phyloP scores from a whole-genome alignment of 2,888 invertebrate genomes.

The Pollenia angustigena region DNA sequence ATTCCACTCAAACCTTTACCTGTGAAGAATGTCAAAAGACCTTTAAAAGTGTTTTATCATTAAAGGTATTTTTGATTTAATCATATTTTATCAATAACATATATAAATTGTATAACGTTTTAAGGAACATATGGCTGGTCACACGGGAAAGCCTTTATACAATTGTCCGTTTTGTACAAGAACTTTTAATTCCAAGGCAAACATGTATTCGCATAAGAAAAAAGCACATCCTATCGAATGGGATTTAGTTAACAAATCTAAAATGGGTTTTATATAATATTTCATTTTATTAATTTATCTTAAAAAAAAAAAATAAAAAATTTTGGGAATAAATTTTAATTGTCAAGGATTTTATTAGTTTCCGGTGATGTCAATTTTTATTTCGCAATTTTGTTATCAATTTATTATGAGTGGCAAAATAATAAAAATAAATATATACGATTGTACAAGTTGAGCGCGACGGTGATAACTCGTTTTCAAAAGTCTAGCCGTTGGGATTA shows the following conservation, averaged over 20 bases:
- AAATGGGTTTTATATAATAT: conserved; percentile 65
- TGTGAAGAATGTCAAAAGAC: conserved; percentile 82
- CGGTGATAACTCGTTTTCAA: too few species aligned
- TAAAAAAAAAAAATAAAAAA: conserved; percentile 23
- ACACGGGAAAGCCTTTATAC: conserved; percentile 82
- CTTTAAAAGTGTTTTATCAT: conserved; percentile 82
- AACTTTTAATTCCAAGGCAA: conserved; percentile 83
- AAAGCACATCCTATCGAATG: conserved; percentile 82
- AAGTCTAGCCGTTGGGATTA: too few species aligned
- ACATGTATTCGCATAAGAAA: conserved; percentile 83
- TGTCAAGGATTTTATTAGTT: neutral
- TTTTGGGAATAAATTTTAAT: conserved; percentile 28
- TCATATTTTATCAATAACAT: neutral
- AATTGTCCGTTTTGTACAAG: conserved; percentile 83
- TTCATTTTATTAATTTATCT: neutral
- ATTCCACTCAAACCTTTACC: conserved; percentile 79
- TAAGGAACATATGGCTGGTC: conserved; percentile 83
- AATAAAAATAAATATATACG: conserved; percentile 5
- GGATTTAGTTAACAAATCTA: conserved; percentile 75
- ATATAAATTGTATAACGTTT: conserved; percentile 28
- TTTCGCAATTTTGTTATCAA: neutral
- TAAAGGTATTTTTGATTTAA: conserved; percentile 77
- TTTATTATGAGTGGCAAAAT: neutral
- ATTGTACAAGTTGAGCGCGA: too few species aligned
- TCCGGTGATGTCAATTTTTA: neutral